Conservation (phyloP, 1,140 invertebrate species). For the Archegozetes longisetosus region DNA sequence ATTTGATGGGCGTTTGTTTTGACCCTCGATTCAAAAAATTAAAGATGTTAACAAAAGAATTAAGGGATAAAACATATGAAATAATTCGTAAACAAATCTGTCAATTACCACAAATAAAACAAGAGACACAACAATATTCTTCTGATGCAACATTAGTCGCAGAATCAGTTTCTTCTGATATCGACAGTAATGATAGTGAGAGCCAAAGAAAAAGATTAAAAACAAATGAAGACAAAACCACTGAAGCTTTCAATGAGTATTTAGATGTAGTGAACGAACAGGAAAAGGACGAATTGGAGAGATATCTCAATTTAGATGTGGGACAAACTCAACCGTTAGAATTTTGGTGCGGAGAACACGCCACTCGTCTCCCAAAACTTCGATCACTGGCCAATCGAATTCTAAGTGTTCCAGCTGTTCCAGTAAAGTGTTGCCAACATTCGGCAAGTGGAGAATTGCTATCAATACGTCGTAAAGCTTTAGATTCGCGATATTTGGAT, state of each 20-base stretch:
- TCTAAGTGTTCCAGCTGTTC: not conserved
- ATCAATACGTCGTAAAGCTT: not conserved
- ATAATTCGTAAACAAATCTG: not conserved
- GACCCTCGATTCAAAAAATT: slow-evolving; percentile 1
- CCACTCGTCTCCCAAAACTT: not conserved
- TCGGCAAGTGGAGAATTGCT: not conserved
- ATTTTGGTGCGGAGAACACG: not conserved
- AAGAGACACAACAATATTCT: not conserved
- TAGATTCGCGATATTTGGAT: not conserved
- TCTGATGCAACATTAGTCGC: not conserved
- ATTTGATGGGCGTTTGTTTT: not conserved
- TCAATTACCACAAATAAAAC: not conserved
- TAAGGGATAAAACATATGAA: not conserved
- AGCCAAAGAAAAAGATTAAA: not conserved
- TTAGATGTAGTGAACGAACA: not conserved
- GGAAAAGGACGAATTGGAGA: slow-evolving; percentile 1
- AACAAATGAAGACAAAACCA: not conserved
- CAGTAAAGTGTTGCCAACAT: not conserved
- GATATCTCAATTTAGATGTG: not conserved
- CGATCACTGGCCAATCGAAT: not conserved
- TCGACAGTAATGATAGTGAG: not conserved
- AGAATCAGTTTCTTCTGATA: not conserved
- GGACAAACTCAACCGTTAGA: slow-evolving; percentile 2
- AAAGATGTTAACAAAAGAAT: not conserved
- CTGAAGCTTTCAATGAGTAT: not conserved